A percentile compares a stretch with the other conserved stretches of the same genome.
These are phyloP conservation scores for Drosophila eohydei DNA, from an alignment of 2,888 invertebrate species.

Conservation along the genomic window DNA sequence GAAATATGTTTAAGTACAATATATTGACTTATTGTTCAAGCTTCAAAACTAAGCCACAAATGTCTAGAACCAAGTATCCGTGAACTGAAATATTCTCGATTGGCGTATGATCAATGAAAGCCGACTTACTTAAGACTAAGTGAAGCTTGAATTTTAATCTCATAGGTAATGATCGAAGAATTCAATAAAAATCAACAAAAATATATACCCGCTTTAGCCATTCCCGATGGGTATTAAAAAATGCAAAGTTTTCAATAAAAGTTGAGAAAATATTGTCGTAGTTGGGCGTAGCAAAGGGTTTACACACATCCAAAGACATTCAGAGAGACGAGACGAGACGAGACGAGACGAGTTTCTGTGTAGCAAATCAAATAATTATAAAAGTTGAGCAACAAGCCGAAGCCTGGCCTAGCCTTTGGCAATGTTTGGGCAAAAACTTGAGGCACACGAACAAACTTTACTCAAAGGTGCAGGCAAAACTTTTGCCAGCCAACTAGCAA, in stretches of 20 bases:
- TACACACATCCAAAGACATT: slow-evolving; percentile 12
- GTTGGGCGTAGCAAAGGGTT: slow-evolving; percentile 17
- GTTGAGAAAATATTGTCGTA: slow-evolving; percentile 41
- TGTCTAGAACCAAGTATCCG: too few species aligned
- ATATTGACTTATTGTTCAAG: too few species aligned
- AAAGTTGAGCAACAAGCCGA: slow-evolving; percentile 70
- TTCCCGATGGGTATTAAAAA: slow-evolving; percentile 1
- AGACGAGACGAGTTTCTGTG: slow-evolving; percentile 37
- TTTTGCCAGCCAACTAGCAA: slow-evolving; percentile 70
- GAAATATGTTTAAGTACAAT: too few species aligned
- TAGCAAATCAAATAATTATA: slow-evolving; percentile 82
- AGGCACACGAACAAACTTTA: slow-evolving; percentile 55
- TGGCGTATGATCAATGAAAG: too few species aligned
- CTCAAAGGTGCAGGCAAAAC: slow-evolving; percentile 71
- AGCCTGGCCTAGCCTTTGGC: slow-evolving; percentile 52
- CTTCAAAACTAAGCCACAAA: too few species aligned
- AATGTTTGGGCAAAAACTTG: slow-evolving; percentile 65
- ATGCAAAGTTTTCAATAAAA: slow-evolving; percentile 23
- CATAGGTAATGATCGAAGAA: too few species aligned
- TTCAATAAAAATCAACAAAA: background rate
- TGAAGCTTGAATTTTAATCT: too few species aligned
- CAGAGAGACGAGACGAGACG: slow-evolving; percentile 18
- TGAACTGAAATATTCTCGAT: too few species aligned
- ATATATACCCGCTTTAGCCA: too few species aligned
- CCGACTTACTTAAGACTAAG: too few species aligned